Evolutionary conservation across 1,140 invertebrate genomes (phyloP).

Genomic region (Sinonovacula constricta): DNA sequence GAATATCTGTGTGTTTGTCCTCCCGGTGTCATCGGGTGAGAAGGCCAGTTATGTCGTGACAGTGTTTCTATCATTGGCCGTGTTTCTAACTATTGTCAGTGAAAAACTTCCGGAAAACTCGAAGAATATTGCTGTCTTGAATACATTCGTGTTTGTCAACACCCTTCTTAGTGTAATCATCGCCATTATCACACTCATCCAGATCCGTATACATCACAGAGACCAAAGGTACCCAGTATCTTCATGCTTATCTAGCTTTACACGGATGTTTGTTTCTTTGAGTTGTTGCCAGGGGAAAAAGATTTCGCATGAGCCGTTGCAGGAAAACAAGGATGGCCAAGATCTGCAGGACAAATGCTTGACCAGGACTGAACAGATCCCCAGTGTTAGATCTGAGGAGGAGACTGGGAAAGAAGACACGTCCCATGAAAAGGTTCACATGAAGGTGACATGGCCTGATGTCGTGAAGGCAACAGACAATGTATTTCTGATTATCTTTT

Average conservation of each 20-base stretch:
- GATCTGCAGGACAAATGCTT: background rate
- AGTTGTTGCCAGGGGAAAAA: background rate
- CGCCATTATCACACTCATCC: conserved; percentile 25
- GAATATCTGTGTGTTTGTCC: conserved; percentile 82
- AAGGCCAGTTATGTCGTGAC: conserved; percentile 82
- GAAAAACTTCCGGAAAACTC: conserved; percentile 82
- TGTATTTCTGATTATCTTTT: conserved; percentile 18
- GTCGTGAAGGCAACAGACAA: conserved; percentile 30
- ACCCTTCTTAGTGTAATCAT: conserved; percentile 33
- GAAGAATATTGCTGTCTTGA: conserved; percentile 81
- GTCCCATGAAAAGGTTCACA: too few species aligned
- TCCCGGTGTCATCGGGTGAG: conserved; percentile 82
- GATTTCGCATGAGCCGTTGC: background rate
- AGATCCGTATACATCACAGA: conserved; percentile 34
- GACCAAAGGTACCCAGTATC: background rate
- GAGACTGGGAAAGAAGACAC: too few species aligned
- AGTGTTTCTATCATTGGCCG: conserved; percentile 81
- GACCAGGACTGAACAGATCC: too few species aligned
- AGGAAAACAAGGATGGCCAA: background rate
- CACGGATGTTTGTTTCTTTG: background rate
- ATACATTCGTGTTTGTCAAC: conserved; percentile 69
- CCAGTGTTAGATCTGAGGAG: background rate
- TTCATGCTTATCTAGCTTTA: background rate
- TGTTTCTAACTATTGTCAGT: conserved; percentile 82
- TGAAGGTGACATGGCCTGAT: conserved; percentile 34